These are phyloP conservation scores for Antigone vipio DNA, from an alignment of 2,113 vertebrate genomes.

Conservation along the genomic window DNA sequence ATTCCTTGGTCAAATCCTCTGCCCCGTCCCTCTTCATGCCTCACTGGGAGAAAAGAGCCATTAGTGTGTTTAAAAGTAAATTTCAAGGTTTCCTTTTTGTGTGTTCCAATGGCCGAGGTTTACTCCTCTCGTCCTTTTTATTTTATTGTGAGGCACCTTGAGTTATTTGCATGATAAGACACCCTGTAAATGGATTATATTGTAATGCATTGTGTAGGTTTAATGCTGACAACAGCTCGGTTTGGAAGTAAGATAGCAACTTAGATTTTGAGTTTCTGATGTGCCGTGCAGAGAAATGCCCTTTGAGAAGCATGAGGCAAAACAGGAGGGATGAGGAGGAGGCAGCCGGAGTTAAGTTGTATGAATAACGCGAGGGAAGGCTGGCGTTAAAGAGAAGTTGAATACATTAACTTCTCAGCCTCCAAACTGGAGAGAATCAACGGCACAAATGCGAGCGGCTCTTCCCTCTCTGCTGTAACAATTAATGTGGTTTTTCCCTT, in stretches of 20 bases:
- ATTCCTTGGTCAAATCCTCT: constrained; percentile 41
- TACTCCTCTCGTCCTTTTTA: constrained; percentile 52
- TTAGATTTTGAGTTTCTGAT: constrained; percentile 49
- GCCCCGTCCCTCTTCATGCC: constrained; percentile 7
- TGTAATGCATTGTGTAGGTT: constrained; percentile 47
- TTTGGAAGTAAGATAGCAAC: constrained; percentile 56
- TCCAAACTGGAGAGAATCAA: background rate
- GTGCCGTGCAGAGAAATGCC: constrained; percentile 26
- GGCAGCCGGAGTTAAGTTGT: constrained; percentile 30
- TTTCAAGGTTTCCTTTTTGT: constrained; percentile 62
- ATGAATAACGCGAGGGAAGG: constrained; percentile 27
- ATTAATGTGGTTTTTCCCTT: background rate
- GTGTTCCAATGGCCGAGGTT: constrained; percentile 14
- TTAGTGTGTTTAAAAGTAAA: constrained; percentile 60
- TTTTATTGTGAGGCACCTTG: constrained; percentile 69
- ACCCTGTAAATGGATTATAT: constrained; percentile 57
- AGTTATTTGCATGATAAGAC: constrained; percentile 64
- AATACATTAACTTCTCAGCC: constrained; percentile 47
- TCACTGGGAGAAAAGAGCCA: constrained; percentile 51
- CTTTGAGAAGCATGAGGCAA: constrained; percentile 50
- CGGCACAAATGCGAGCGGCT: background rate
- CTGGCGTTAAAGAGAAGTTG: constrained; percentile 29
- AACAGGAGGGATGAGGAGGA: constrained; percentile 41
- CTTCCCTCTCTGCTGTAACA: background rate
- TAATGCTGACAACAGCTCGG: constrained; percentile 55